Conservation (phyloP, 2,113 vertebrate species). For the Mystacornis crossleyi region DNA sequence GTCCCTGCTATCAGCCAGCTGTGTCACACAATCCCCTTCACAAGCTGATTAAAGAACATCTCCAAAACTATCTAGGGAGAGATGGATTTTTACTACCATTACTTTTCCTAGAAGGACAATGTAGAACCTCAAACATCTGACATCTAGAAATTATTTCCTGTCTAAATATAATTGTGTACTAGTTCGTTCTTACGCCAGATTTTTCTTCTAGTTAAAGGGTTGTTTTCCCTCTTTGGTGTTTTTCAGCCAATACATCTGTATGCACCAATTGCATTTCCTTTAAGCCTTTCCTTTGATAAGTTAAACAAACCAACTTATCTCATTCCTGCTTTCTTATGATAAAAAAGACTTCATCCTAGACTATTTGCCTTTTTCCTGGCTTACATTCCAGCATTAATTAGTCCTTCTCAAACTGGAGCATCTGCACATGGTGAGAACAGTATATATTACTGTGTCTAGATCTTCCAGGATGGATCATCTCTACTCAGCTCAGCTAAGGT, state of each 20-base stretch:
- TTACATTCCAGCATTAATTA: background rate
- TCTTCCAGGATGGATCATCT: background rate
- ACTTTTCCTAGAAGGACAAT: background rate
- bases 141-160: background rate
- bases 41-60: background rate
- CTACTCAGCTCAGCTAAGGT: background rate
- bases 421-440: background rate
- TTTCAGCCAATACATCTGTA: background rate
- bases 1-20: background rate
- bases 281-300: background rate
- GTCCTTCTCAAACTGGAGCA: background rate
- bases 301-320: background rate
- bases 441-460: background rate
- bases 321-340: background rate
- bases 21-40: background rate
- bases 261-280: background rate
- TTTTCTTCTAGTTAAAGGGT: background rate
- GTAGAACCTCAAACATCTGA: background rate
- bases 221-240: background rate
- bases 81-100: background rate
- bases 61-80: background rate
- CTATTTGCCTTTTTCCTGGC: background rate
- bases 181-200: background rate
- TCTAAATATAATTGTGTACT: background rate
- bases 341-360: background rate